Conservation (phyloP, 30 jellyfish, hydroid and myxozoan species). For the Haliclystus octoradiatus region DNA sequence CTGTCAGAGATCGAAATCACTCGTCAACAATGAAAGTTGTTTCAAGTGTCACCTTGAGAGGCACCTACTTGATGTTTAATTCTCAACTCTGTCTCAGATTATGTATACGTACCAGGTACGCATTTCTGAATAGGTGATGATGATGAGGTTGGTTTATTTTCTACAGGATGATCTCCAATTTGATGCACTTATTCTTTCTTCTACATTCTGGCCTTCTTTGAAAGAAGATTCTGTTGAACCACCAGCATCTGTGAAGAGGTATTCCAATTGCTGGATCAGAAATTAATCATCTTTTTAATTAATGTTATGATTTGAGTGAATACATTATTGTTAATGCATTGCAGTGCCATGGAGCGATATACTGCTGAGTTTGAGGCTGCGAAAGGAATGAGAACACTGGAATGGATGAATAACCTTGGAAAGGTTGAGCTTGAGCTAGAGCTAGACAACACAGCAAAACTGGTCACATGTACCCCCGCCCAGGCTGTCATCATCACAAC, state of each 20-base stretch:
- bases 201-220: constrained; percentile 85
- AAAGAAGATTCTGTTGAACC: constrained; percentile 63
- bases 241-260: constrained; percentile 58
- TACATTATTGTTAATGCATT: background rate
- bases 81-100: no score
- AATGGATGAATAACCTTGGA: constrained; percentile 79
- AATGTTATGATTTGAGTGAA: background rate
- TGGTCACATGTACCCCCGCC: constrained; percentile 76
- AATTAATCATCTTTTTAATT: background rate
- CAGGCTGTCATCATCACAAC: constrained; percentile 71
- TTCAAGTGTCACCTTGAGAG: no score
- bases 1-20: no score
- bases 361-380: constrained; percentile 63
- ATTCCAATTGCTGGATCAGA: background rate
- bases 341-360: constrained; percentile 49
- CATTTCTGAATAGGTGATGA: no score
- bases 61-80: no score
- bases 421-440: constrained; percentile 90
- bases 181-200: constrained; percentile 73
- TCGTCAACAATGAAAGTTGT: no score
- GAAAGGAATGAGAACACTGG: constrained; percentile 97
- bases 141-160: no score
- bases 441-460: constrained; percentile 55
- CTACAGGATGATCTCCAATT: no score
- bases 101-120: no score